A percentile compares a stretch with the other conserved stretches of the same genome.
phyloP scores from a whole-genome alignment of 2,888 invertebrate species.

The Machimus rusticus region DNA sequence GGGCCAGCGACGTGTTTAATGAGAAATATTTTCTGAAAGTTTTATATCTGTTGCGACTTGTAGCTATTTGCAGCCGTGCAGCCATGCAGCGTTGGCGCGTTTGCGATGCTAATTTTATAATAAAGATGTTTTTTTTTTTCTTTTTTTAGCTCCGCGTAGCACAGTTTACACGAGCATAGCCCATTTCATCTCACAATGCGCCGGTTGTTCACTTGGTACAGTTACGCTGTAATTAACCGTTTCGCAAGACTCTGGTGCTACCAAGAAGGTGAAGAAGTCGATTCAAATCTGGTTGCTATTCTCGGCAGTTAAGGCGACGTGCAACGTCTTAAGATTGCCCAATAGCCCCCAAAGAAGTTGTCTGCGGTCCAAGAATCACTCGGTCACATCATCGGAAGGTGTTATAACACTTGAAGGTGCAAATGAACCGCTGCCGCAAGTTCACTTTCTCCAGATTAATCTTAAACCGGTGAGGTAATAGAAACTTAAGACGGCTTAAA shows the following conservation, averaged over 20 bases:
- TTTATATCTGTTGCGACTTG: neutral
- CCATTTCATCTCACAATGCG: neutral
- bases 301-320: neutral
- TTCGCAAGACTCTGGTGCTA: neutral
- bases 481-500: neutral
- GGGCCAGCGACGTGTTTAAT: neutral
- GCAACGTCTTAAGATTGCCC: neutral
- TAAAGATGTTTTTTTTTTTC: neutral
- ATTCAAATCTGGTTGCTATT: constrained; percentile 1
- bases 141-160: neutral
- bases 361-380: neutral
- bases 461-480: neutral
- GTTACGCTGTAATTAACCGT: constrained; percentile 16
- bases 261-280: neutral
- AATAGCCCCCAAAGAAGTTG: neutral
- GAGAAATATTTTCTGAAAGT: neutral
- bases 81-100: neutral
- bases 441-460: neutral
- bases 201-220: neutral
- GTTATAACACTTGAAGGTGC: neutral
- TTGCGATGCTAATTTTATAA: neutral
- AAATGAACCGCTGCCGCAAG: neutral
- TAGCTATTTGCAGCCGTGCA: neutral
- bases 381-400: neutral
- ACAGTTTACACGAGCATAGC: constrained; percentile 3